Base-by-base conservation (phyloP, 2,797 vertebrate species). In the Geotrypetes seraphini region DNA sequence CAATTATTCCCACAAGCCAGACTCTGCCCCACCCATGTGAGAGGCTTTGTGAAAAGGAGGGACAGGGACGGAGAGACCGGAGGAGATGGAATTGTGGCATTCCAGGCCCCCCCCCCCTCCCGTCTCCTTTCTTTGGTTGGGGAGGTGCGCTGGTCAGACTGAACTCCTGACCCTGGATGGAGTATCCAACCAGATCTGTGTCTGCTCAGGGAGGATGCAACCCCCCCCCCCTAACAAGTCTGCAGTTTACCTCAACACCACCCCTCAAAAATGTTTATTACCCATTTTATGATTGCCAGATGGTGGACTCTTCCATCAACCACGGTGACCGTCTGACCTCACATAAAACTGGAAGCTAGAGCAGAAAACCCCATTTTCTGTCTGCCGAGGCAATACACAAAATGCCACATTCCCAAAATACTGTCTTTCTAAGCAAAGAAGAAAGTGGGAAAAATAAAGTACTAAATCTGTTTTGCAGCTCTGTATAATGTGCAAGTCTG, bases 211-310 rank as follows among this genome's bases (percentile, higher is more conserved):
- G 63, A 75, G 64, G 68, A 33, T 28, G 20, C n/a, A 51, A 40
- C 19, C 53, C 50, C 56, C 58, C 37, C 19, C 53, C 50, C 56
- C 58, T 37, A 31, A 73, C 62, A 55, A 25, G 32, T 70, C 70
- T 66, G 71, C 73, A 55, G 52, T 56, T 53, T 22, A 47, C 48
- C 57, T 62, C 62, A 57, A 52, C 43, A 48, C 63, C 58, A 57
- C 43, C 53, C 27, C 47, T 17, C 28, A 56, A 64, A 75, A 81
- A 73, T 80, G 75, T 60, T 76, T 53, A 75, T 70, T 66, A 64
- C 71, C 69, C 15, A 28, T 66, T 78, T 92, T 90, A 91, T 76
- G 72, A 78, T 63, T 75, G 67, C 82, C 92, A 96, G 91, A 92
- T 94, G 91, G 84, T 68, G 73, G 69, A 66, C 60, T 58, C 53